Conservation (phyloP, 2,113 vertebrate genomes). For the Isurus oxyrinchus region DNA sequence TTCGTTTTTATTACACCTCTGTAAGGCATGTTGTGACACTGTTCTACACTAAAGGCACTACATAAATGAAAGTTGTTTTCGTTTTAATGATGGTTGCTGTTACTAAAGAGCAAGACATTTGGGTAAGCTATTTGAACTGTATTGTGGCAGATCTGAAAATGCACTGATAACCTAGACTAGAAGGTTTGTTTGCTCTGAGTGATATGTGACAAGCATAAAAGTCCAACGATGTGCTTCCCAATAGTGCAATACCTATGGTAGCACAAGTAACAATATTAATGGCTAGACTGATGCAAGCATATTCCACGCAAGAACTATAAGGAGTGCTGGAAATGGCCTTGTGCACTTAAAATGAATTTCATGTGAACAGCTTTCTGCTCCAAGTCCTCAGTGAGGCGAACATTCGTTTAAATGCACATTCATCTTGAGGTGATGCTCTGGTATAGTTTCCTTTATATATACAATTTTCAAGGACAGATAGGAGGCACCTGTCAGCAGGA, state of each 20-base stretch:
- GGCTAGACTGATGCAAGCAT: not conserved
- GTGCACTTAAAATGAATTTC: not conserved
- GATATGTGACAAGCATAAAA: not conserved
- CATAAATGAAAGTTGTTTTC: too few species aligned
- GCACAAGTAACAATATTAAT: not conserved
- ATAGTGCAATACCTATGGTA: not conserved
- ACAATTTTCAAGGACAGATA: constrained; percentile 14
- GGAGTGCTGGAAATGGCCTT: not conserved
- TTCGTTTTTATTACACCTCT: not conserved
- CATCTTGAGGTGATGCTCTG: not conserved
- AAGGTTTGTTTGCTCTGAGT: not conserved
- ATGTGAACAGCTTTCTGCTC: not conserved
- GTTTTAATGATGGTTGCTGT: too few species aligned
- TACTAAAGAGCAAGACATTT: not conserved
- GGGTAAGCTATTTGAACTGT: not conserved
- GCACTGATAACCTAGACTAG: not conserved
- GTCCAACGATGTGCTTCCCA: not conserved
- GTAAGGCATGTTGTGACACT: too few species aligned
- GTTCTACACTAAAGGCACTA: too few species aligned
- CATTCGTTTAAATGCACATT: not conserved
- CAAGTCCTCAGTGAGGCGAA: not conserved
- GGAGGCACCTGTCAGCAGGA: not conserved
- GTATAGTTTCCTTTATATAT: not conserved
- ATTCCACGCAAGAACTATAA: not conserved
- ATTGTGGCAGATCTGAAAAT: not conserved